Evolutionary conservation across 2,113 vertebrate species (phyloP), one percentile per base, ranked within the genome.

Genomic region (Passer montanus): DNA sequence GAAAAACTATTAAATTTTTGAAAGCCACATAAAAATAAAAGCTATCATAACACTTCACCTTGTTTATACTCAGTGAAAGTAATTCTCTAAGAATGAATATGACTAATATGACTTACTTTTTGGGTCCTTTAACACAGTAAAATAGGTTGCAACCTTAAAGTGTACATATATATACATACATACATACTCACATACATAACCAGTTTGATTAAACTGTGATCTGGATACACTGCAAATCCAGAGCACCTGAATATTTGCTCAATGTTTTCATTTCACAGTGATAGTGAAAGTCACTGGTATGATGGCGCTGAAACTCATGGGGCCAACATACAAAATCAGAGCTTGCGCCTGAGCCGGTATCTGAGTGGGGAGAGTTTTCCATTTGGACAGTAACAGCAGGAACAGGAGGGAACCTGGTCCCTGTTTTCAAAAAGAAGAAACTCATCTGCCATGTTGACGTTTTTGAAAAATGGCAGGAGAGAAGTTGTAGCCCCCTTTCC

Each of bases 41-140:
- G 60, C 82, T 87, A 67, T 91, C 73, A 72, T 44, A 94, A 89
- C 43, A 86, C 50, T 94, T 96, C 90, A 89, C 88, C 70, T 90
- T 82, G 60, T 94, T 97, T 94, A 60, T 77, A 95, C 82, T 88
- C 35, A 97, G 94, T 66, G 43, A 63, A 92, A 95, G 60, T 72
- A 94, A 78, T 87, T 84, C 41, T 89, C 37, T 93, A 89, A 39
- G 49, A 95, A 96, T 58, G 31, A 78, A 93, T 88, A 15, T 96
- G 77, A 96, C 90, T 90, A 92, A 91, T 79, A 74, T 14, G n/a
- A 89, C 79, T 84, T 47, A 20, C 58, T 1, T 84, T 90, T 88
- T 91, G 37, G 55, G 35, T 50, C 55, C 50, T 82, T 87, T 92
- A 87, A 82, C 41, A 63, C 43, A 80, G 37, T 80, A 86, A 95